A percentile compares a stretch with the other conserved stretches of the same genome.
Evolutionary conservation across 2,113 vertebrate genomes (phyloP).

Genomic region (Amblyornis subalaris): DNA sequence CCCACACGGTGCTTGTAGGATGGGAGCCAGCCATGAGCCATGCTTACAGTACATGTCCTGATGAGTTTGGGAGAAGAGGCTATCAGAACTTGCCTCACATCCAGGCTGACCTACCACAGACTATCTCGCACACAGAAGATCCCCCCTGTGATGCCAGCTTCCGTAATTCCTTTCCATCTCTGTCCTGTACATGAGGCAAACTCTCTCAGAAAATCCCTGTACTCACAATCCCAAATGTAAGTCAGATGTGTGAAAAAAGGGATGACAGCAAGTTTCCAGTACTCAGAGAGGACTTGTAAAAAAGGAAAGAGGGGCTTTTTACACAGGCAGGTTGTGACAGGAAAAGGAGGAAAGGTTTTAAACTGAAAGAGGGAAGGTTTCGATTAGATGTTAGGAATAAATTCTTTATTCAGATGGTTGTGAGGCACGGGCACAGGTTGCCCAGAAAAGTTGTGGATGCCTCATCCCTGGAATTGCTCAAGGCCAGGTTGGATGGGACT

Average conservation of each 20-base stretch:
- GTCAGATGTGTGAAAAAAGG: background rate
- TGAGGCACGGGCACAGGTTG: background rate
- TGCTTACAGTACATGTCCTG: rapidly evolving
- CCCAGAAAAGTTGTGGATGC: background rate
- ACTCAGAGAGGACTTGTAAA: background rate
- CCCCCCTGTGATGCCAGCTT: rapidly evolving
- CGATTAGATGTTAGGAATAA: background rate
- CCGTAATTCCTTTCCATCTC: background rate
- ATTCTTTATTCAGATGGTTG: background rate
- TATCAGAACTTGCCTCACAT: rapidly evolving
- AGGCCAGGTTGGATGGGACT: background rate
- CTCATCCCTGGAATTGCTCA: background rate
- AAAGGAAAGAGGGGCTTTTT: background rate
- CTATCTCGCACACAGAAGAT: background rate
- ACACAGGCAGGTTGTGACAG: too few relatives aligned
- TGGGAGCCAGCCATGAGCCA: rapidly evolving
- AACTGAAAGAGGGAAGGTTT: background rate
- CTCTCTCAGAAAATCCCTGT: background rate
- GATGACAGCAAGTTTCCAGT: background rate
- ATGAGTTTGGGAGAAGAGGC: rapidly evolving
- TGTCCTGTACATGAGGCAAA: background rate
- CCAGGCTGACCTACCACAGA: background rate
- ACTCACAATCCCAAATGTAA: rapidly evolving
- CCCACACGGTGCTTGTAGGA: too few relatives aligned
- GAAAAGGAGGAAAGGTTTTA: background rate